Conservation (phyloP, 2,797 vertebrate genomes). For the Gymnoscopelus microlampas region DNA sequence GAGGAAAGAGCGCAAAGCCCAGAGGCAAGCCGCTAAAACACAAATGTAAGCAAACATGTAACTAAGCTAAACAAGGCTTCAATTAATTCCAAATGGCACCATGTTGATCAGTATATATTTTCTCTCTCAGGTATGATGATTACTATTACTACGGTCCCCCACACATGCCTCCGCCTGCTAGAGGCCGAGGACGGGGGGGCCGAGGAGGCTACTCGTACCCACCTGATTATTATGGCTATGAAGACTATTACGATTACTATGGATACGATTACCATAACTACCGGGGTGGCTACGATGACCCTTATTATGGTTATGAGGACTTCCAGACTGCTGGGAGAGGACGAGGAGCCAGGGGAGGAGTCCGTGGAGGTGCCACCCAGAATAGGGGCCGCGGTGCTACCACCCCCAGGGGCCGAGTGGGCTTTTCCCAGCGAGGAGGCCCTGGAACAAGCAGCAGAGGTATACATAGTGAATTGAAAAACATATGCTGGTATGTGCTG, state of each 20-base stretch:
- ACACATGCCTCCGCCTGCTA: conserved; percentile 95
- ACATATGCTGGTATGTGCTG: too few species aligned
- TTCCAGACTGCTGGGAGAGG: conserved; percentile 95
- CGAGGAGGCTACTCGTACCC: conserved; percentile 96
- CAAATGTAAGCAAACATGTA: conserved; percentile 88
- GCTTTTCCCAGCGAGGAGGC: conserved; percentile 94
- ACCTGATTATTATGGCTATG: conserved; percentile 96
- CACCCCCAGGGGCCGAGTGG: conserved; percentile 86
- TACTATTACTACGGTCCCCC: conserved; percentile 99
- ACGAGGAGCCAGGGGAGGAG: conserved; percentile 89
- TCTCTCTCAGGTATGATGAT: conserved; percentile 92
- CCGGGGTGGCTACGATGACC: conserved; percentile 98
- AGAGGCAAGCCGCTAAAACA: conserved; percentile 98
- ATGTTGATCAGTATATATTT: background rate
- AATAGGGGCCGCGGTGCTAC: conserved; percentile 81
- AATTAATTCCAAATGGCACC: too few species aligned
- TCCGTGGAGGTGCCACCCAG: conserved; percentile 88
- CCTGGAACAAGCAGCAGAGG: conserved; percentile 96
- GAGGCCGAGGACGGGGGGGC: conserved; percentile 93
- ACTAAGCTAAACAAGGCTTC: background rate
- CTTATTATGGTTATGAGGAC: conserved; percentile 98
- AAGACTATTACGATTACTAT: conserved; percentile 99
- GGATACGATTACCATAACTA: conserved; percentile 99
- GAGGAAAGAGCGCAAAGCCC: conserved; percentile 98
- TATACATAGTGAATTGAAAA: conserved; percentile 20